Evolutionary conservation across 2,113 vertebrate genomes (phyloP).

Genomic region (Ammospiza nelsoni): DNA sequence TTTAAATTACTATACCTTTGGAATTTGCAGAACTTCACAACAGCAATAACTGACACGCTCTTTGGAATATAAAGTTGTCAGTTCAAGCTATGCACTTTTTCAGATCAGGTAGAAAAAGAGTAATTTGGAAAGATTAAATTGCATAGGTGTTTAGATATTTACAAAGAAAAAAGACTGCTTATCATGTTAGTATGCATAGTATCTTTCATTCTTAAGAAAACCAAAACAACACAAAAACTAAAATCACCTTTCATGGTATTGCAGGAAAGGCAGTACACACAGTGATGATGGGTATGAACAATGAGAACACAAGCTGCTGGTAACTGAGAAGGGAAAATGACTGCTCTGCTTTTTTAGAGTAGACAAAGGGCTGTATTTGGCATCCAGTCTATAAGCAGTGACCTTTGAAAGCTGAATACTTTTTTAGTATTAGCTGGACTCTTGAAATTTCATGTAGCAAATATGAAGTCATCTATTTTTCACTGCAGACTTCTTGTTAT

Average conservation of each 20-base stretch:
- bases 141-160: background rate
- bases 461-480: background rate
- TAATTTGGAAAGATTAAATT: background rate
- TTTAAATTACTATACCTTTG: background rate
- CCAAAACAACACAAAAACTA: background rate
- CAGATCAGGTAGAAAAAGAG: background rate
- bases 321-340: slow-evolving; percentile 14
- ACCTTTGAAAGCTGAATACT: background rate
- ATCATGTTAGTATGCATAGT: background rate
- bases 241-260: background rate
- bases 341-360: background rate
- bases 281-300: background rate
- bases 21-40: background rate
- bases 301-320: background rate
- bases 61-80: background rate
- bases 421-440: background rate
- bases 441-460: background rate
- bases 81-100: background rate
- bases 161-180: background rate
- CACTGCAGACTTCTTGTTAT: background rate
- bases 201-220: background rate
- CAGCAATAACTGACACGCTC: background rate
- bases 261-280: background rate
- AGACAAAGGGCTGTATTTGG: background rate
- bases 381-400: background rate